Base-by-base conservation (phyloP, 2,888 invertebrate species). In the Drosophila algonquin region DNA sequence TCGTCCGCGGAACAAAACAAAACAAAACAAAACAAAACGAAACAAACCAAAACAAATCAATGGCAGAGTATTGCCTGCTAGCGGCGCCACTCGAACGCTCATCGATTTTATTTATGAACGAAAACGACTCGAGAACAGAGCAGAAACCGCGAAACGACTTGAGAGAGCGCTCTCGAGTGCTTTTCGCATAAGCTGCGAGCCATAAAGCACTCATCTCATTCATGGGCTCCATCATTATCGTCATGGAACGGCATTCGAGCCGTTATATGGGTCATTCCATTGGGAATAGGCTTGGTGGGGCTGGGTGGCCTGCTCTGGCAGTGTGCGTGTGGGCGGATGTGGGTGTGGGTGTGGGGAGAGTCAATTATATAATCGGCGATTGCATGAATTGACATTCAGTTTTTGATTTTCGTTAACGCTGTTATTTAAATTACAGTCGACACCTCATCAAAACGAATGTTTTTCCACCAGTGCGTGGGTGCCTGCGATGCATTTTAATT, bases 181-280 rank as follows among this genome's bases (percentile, higher is more conserved):
- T 75, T 83, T 84, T 75, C 30, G 71, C 80, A 75, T 75, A 76
- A 73, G 80, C 77, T 59, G 80, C 59, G 59, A 53, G 60, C 77
- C 76, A 88, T 84, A 88, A 84, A 84, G 60, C 88, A 88, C 84
- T 84, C 88, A 62, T 52, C 63, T 40, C 32, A 32, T 32, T 32
- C 32, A 32, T 32, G 32, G 32, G 14, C 53, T 68, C 75, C 74
- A 59, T 62, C 63, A 73, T 47, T 63, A 57, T 63, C 55, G 65
- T 51, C 57, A 50, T 8, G 44, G 63, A 24, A 44, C 58, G 24
- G 64, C 80, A 78, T 70, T 55, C 59, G 79, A 65, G 74, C 73
- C 74, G 69, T 80, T 82, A 91, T 91, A 87, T 91, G 90, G 91
- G 91, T 91, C 91, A 91, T 75, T 91, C 91, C 90, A 91, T 75